Evolutionary conservation across 2,113 vertebrate genomes (phyloP).

Genomic region (Coreoperca whiteheadi): DNA sequence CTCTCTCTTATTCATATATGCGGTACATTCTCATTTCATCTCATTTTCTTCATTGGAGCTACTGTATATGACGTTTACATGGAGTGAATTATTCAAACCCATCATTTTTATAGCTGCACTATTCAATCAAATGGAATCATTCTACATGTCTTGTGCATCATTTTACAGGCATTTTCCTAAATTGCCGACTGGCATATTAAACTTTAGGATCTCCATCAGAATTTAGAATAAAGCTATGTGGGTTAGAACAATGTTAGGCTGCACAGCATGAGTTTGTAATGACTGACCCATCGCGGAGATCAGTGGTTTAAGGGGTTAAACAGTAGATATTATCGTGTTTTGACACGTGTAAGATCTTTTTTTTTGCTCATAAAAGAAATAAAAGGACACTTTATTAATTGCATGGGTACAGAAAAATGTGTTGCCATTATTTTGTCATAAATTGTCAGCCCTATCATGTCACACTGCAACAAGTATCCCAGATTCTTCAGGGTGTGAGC

Average conservation of each 20-base stretch:
- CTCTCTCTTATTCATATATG: neutral
- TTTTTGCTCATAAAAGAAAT: neutral
- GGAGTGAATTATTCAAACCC: neutral
- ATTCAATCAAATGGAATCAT: too few relatives aligned
- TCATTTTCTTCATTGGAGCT: neutral
- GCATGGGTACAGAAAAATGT: neutral
- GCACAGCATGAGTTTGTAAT: neutral
- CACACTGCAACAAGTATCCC: neutral
- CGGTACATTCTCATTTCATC: neutral
- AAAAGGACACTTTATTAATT: too few relatives aligned
- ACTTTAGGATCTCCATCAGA: neutral
- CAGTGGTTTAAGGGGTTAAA: neutral
- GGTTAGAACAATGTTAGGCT: neutral
- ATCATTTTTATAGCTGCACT: too few relatives aligned
- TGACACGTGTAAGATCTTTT: neutral
- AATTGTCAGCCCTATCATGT: neutral
- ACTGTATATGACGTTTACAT: neutral
- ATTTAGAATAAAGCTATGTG: neutral
- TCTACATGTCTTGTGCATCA: neutral
- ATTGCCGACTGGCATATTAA: neutral
- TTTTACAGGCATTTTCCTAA: neutral
- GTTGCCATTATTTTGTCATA: neutral
- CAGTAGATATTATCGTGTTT: neutral
- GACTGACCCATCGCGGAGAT: neutral
- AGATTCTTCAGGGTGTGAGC: neutral